phyloP scores from a whole-genome alignment of 2,113 vertebrate species.

The Clinocottus analis region DNA sequence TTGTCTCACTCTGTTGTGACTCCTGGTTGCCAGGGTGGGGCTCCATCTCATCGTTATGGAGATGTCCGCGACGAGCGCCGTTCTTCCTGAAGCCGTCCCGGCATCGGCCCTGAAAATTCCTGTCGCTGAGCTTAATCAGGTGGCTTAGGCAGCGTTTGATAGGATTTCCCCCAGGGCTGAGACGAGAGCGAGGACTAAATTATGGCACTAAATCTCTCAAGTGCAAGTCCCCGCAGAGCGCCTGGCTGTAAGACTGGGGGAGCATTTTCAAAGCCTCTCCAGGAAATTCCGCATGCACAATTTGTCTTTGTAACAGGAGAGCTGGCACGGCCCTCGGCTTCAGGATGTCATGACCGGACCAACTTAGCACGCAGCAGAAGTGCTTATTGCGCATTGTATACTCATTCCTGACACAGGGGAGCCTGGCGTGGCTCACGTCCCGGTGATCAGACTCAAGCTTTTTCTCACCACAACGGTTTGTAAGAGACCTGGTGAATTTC shows the following conservation, averaged over 20 bases:
- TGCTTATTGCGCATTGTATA: constrained; percentile 79
- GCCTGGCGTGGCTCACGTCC: constrained; percentile 76
- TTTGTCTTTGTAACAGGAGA: constrained; percentile 81
- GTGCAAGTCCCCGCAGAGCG: constrained; percentile 66
- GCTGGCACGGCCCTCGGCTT: constrained; percentile 70
- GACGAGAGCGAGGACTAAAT: constrained; percentile 67
- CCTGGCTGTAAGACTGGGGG: constrained; percentile 52
- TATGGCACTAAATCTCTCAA: constrained; percentile 73
- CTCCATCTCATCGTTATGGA: constrained; percentile 36
- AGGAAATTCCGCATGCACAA: constrained; percentile 80
- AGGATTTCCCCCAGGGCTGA: constrained; percentile 50
- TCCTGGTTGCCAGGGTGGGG: constrained; percentile 64
- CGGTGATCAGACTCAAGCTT: constrained; percentile 73
- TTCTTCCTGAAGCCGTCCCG: constrained; percentile 27
- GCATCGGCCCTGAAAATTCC: constrained; percentile 33
- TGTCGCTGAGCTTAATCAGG: constrained; percentile 48
- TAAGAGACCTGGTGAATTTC: constrained; percentile 81
- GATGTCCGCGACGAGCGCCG: constrained; percentile 8
- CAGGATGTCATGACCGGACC: constrained; percentile 80
- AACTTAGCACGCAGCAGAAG: constrained; percentile 76
- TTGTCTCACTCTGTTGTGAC: constrained; percentile 62
- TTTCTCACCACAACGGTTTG: constrained; percentile 77
- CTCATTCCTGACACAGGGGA: constrained; percentile 78
- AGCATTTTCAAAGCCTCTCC: constrained; percentile 73
- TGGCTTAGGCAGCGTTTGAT: constrained; percentile 47